Evolutionary conservation across 2,888 invertebrate species (phyloP), one percentile per base, ranked within the genome.

Genomic region (Deilephila porcellus): DNA sequence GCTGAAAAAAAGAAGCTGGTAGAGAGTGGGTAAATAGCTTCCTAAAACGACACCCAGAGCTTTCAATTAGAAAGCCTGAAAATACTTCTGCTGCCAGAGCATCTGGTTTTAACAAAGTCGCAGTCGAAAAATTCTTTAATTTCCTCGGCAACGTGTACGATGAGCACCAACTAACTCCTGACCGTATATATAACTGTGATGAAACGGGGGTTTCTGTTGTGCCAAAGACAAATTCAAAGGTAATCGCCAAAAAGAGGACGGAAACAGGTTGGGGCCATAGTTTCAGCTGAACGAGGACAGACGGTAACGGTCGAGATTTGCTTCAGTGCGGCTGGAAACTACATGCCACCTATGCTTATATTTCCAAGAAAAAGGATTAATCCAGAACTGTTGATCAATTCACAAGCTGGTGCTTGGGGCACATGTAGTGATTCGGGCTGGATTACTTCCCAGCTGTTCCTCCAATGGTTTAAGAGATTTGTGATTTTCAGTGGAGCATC

Each of bases 181-280:
- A n/a, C 32, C 32, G 32, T 32, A 32, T 37, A 37, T 37, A 37
- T 37, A 37, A 37, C 37, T 37, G 29, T 34, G 87, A 89, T 72
- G 85, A 90, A 77, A 85, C 86, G 0, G 88, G 86, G 1, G 76
- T 88, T 0, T 86, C 88, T 6, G 86, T 88, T 3, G 89, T 90
- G 3, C 86, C 89, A 74, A 86, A 81, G 74, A 86, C 88, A 17
- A 74, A 82, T 59, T 37, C 37, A 37, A 37, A 37, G 37, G 37
- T 37, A 37, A 37, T 37, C 37, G 88, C 86, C 5, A n/a, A 73
- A 77, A 75, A 83, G 81, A 79, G 90, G 90, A 45, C 71, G 71
- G 14, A 85, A 83, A 73, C 89, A 90, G 79, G 85, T 91, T n/a
- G 85, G 88, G 19, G 76, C 81, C 6, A 73, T 89, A 32, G 87